Conservation (phyloP, 2,113 vertebrate species). For the Megaleporinus macrocephalus region DNA sequence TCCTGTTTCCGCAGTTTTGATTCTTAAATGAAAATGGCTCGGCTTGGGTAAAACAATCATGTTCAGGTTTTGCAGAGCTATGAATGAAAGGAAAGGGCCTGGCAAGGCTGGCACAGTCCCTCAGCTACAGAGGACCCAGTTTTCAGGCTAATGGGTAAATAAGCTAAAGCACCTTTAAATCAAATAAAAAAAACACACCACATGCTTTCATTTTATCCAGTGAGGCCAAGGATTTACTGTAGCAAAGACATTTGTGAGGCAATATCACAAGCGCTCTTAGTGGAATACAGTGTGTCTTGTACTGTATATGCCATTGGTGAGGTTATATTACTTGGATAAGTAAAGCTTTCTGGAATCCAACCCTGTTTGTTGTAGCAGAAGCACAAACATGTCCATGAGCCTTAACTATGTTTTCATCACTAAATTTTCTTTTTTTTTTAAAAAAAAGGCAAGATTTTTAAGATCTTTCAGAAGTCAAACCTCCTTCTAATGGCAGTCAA, state of each 20-base stretch:
- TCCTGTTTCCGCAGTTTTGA: neutral
- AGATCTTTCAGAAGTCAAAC: neutral
- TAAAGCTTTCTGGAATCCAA: conserved; percentile 48
- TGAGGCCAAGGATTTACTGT: conserved; percentile 33
- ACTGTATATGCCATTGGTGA: conserved; percentile 13
- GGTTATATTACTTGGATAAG: conserved; percentile 41
- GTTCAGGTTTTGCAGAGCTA: conserved; percentile 39
- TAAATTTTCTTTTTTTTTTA: neutral
- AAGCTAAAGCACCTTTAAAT: conserved; percentile 27
- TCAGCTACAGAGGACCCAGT: neutral
- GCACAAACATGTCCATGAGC: conserved; percentile 12
- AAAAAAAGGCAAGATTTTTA: too few relatives aligned
- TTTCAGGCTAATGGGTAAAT: conserved; percentile 26
- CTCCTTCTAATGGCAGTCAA: neutral
- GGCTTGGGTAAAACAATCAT: conserved; percentile 25
- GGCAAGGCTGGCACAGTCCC: conserved; percentile 4
- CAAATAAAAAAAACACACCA: neutral
- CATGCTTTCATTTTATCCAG: conserved; percentile 19
- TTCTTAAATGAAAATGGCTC: neutral
- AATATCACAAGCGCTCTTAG: conserved; percentile 39
- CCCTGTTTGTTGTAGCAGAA: conserved; percentile 23
- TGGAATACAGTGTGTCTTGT: conserved; percentile 34
- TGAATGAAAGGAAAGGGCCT: conserved; percentile 46
- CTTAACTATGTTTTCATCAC: conserved; percentile 25
- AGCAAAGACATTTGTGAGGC: neutral